Base-by-base conservation (phyloP, 2,888 invertebrate genomes). In the Drosophila ustulata region DNA sequence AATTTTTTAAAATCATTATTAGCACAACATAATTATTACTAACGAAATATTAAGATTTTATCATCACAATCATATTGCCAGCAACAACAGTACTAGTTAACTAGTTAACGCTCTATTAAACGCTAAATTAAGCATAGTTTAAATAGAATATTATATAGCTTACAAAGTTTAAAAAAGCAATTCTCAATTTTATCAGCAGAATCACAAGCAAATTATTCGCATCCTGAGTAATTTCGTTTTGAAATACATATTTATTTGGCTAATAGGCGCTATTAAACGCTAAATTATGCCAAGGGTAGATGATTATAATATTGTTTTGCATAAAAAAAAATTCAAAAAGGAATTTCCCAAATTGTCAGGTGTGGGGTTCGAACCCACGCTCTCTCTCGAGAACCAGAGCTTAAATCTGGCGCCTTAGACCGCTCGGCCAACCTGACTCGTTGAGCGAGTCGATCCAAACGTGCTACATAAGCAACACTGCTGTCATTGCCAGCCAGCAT, bases 321-420 rank as follows among this genome's bases (percentile, higher is more conserved):
- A 13, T 7, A 0, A 52, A 37, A 57, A 57, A 34, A 39, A 61
- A 55, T 25, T 6, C 4, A 57, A 72, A 66, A 75, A 62, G 11
- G 13, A 23, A 7, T 13, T 18, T 23, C 8, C 37, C 67, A 0
- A 18, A 5, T 53, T 92, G 92, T 95, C 94, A 95, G 94, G 94
- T 95, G 95, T 95, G 95, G 95, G 95, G 95, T 95, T 95, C 95
- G 95, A 95, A 95, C 95, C 95, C 95, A 95, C 95, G 95, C 95
- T 95, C 95, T 95, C 95, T 94, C 93, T 94, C 93, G 95, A 94
- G 95, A 95, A 95, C 95, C 95, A 95, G 95, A 95, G 94, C 95
- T 95, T 95, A 95, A 95, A 94, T 95, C 95, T 95, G 95, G 95
- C 95, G 95, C 95, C 95, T 95, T 95, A 95, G 95, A 95, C 95